A percentile compares a stretch with the other conserved stretches of the same genome.
Evolutionary conservation across 2,113 vertebrate species (phyloP).

Genomic region (Empidonax alnorum): DNA sequence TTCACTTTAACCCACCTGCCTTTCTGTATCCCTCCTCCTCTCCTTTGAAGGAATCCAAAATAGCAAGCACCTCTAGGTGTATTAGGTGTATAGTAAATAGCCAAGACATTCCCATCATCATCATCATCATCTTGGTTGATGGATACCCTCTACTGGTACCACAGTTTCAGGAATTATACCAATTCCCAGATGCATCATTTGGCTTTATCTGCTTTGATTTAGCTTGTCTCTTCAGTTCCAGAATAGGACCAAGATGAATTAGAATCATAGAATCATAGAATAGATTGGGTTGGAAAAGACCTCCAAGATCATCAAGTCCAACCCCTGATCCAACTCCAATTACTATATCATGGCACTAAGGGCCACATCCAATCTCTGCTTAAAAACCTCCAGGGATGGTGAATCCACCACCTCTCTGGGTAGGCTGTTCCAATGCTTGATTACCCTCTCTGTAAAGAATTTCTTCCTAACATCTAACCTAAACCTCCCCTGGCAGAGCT

Average conservation of each 20-base stretch:
- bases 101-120: background rate
- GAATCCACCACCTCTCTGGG: too few species aligned
- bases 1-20: conserved; percentile 10
- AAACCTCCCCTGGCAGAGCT: too few species aligned
- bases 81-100: background rate
- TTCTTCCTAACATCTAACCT: too few species aligned
- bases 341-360: too few species aligned
- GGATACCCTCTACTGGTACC: background rate
- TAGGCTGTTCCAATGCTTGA: too few species aligned
- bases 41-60: background rate
- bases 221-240: background rate
- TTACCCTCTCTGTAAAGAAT: too few species aligned
- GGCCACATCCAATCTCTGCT: too few species aligned
- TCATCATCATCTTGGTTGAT: background rate
- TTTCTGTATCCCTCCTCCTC: background rate
- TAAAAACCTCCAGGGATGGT: too few species aligned
- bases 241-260: background rate
- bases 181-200: background rate
- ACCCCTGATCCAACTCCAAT: too few species aligned
- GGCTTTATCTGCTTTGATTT: background rate
- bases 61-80: background rate
- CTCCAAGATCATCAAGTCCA: too few species aligned
- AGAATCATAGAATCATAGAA: too few species aligned
- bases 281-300: too few species aligned
- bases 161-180: background rate